Conservation (phyloP, 2,797 vertebrate genomes). For the Sphenopsis melanotis region DNA sequence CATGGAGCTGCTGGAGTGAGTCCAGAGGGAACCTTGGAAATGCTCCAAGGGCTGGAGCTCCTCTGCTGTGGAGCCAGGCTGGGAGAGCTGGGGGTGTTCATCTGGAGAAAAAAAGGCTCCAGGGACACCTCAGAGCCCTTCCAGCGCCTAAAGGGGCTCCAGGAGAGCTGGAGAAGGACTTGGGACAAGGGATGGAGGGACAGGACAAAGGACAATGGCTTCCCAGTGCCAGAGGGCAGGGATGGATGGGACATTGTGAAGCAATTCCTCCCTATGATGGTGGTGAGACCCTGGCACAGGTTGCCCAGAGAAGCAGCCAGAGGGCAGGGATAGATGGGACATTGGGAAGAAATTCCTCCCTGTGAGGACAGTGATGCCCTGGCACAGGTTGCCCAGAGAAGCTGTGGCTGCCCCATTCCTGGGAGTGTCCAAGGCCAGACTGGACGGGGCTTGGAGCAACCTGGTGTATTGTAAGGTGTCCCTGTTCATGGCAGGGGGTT, state of each 20-base stretch:
- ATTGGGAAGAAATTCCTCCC: accelerated
- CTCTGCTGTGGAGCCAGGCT: background rate
- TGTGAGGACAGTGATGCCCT: background rate
- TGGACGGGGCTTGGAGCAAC: background rate
- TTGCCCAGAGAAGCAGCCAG: background rate
- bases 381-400: background rate
- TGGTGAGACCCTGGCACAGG: background rate
- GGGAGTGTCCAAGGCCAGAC: accelerated
- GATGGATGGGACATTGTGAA: background rate
- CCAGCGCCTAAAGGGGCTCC: background rate
- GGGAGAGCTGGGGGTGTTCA: background rate
- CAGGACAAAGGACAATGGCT: background rate
- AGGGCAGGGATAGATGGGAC: background rate
- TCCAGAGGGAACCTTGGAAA: background rate
- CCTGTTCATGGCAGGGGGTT: accelerated
- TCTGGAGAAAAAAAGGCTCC: background rate
- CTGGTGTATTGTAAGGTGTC: background rate
- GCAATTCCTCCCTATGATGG: background rate
- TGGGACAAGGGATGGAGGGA: background rate
- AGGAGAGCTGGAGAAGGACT: background rate
- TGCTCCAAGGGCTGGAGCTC: background rate
- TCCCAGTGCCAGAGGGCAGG: background rate
- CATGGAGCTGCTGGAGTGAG: background rate
- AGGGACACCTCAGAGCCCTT: background rate
- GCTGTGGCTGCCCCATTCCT: background rate